Conservation (phyloP, 2,797 vertebrate species). For the Pterois miles region DNA sequence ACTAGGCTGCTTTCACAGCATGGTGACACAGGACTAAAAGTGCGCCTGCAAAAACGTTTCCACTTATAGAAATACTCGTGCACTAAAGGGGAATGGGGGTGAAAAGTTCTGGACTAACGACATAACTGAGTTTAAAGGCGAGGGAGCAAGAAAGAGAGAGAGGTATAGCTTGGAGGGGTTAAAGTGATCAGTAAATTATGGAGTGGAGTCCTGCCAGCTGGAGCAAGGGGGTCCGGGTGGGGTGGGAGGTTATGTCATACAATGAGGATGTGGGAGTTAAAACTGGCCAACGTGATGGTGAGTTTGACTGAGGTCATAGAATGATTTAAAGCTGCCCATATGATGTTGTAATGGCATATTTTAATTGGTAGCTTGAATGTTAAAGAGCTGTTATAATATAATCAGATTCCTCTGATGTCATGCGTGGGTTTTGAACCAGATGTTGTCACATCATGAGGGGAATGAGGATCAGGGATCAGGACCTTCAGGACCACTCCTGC, state of each 20-base stretch:
- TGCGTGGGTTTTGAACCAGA: slow-evolving; percentile 20
- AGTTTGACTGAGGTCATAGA: not conserved
- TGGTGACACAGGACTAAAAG: not conserved
- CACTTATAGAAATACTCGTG: not conserved
- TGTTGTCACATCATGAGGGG: slow-evolving; percentile 14
- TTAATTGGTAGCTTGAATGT: not conserved
- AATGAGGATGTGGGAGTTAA: slow-evolving; percentile 47
- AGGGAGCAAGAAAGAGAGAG: slow-evolving; percentile 41
- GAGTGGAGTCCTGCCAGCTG: slow-evolving; percentile 79
- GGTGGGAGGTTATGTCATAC: slow-evolving; percentile 29
- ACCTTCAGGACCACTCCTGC: not conserved
- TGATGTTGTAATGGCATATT: not conserved
- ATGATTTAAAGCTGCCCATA: not conserved
- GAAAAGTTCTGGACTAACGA: slow-evolving; percentile 45
- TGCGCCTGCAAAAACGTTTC: not conserved
- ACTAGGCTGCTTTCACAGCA: not conserved
- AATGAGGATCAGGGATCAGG: not conserved
- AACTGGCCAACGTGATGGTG: not conserved
- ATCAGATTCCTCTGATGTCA: not conserved
- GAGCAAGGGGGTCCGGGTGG: slow-evolving; percentile 36
- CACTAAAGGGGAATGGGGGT: not conserved
- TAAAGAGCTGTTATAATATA: not conserved
- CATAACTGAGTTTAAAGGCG: slow-evolving; percentile 41
- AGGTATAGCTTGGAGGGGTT: slow-evolving; percentile 52
- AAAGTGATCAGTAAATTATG: slow-evolving; percentile 82